Conservation (phyloP, 2,888 invertebrate species). For the Phanerotoma sp. region DNA sequence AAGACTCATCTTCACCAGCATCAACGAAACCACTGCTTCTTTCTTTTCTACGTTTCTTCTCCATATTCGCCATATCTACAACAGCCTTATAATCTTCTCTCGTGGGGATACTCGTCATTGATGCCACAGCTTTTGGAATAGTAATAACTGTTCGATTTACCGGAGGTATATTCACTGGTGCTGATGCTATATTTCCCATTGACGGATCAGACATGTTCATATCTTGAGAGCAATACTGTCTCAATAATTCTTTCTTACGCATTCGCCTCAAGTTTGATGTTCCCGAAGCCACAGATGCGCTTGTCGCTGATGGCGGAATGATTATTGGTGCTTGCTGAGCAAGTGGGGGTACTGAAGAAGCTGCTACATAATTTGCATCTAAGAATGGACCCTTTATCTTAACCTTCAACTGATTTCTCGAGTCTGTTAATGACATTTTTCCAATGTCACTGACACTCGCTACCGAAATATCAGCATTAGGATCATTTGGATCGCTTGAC, state of each 20-base stretch:
- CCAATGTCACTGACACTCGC: conserved; percentile 59
- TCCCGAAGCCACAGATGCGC: conserved; percentile 61
- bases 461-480: conserved; percentile 45
- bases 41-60: conserved; percentile 70
- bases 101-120: conserved; percentile 84
- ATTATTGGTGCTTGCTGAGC: conserved; percentile 59
- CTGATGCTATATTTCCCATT: conserved; percentile 60
- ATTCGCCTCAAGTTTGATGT: conserved; percentile 79
- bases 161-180: conserved; percentile 64
- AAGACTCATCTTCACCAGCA: conserved; percentile 39
- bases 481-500: conserved; percentile 33
- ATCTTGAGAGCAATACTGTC: conserved; percentile 79
- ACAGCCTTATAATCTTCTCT: conserved; percentile 78
- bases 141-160: conserved; percentile 73
- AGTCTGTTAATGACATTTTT: conserved; percentile 76
- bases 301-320: conserved; percentile 56
- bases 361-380: conserved; percentile 69
- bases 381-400: conserved; percentile 89
- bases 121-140: conserved; percentile 86
- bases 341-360: conserved; percentile 64
- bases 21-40: conserved; percentile 38
- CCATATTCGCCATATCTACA: conserved; percentile 65
- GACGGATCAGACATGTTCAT: conserved; percentile 81
- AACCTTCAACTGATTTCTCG: conserved; percentile 83
- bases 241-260: conserved; percentile 85